Base-by-base conservation (phyloP, 2,888 invertebrate species). In the Matsumyia berberina region DNA sequence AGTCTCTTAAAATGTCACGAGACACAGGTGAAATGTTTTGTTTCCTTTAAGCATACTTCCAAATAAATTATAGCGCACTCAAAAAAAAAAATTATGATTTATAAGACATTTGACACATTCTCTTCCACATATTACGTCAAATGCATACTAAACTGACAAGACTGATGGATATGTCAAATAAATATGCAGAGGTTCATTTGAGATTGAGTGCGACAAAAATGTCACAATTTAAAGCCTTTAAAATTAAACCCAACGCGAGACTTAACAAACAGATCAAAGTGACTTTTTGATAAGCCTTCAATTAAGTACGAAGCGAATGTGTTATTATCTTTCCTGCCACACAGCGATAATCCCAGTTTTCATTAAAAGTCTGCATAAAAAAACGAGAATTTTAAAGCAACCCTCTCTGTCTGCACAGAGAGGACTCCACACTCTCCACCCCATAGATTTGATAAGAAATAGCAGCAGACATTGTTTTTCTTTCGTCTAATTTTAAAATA, bases 101-200 rank as follows among this genome's bases (percentile, higher is more conserved):
- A 42, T 60, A 60, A 39, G 24, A 51, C 39, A 72, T 49, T 72
- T 70, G 51, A 57, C 70, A 70, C 46, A 51, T 60, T n/a, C 31
- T 53, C 53, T 19, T 1, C 17, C 53, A 29, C 53, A 53, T 46
- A 31, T 53, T 31, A 53, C 12, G 15, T 29, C 29, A 11, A 31
- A 31, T 31, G 53, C 3, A 15, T 5, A 8, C 2, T 24, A 15
- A 31, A 24, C 42, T 46, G 19, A 51, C 29, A 51, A 7, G 12
- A 49, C 49, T 49, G 11, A 31, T 51, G 51, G 51, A 29, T 12
- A 6, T 51, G 24, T 29, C n/a, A 51, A 51, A 29, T 51, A 5
- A 24, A 24, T 24, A 24, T 24, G 24, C 24, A 24, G n/a, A 24
- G 24, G 24, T 46, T 46, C 37, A 37, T 37, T 37, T 37, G 7